Evolutionary conservation across 2,113 vertebrate genomes (phyloP).

Genomic region (Puffinus mauretanicus): DNA sequence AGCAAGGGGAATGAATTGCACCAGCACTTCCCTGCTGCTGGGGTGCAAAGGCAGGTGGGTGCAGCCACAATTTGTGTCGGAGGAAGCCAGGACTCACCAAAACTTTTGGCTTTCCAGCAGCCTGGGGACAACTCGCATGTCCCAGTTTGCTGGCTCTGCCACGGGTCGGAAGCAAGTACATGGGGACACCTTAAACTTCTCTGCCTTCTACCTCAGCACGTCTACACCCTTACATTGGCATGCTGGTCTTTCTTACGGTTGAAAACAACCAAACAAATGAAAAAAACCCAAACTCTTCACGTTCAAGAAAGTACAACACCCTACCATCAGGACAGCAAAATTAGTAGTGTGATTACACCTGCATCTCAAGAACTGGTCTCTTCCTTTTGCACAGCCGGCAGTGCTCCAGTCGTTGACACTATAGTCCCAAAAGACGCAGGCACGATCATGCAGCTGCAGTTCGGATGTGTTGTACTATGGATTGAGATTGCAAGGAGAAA

Average conservation of each 20-base stretch:
- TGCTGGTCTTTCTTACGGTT: background rate
- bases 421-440: constrained; percentile 77
- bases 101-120: background rate
- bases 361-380: constrained; percentile 8
- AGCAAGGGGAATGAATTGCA: background rate
- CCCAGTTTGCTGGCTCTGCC: background rate
- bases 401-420: constrained; percentile 65
- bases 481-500: background rate
- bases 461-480: background rate
- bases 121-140: background rate
- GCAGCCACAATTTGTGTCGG: background rate
- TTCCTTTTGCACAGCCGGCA: constrained; percentile 50
- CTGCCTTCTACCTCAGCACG: accelerated
- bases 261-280: background rate
- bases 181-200: background rate
- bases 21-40: background rate
- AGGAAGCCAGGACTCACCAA: background rate
- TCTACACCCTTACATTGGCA: background rate
- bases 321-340: constrained; percentile 79
- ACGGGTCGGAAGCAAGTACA: background rate
- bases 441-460: constrained; percentile 46
- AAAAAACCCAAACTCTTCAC: background rate
- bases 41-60: background rate
- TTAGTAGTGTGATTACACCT: constrained; percentile 76
- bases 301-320: background rate